phyloP scores from a whole-genome alignment of 1,140 invertebrate genomes.

The Helicoverpa armigera region DNA sequence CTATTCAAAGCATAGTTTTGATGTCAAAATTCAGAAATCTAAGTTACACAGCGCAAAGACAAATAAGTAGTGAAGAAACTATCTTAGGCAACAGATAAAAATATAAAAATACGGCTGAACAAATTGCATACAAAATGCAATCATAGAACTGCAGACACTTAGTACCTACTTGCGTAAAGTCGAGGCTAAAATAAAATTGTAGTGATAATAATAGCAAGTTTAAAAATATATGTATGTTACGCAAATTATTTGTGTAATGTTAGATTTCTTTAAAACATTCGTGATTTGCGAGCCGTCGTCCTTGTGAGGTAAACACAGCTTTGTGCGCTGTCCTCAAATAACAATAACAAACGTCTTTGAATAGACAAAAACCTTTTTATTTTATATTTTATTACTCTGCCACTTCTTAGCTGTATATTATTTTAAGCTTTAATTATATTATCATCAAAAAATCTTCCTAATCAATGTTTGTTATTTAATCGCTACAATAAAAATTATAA shows the following conservation, averaged over 20 bases:
- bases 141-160: too few species aligned
- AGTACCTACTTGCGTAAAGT: background rate
- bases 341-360: conserved; percentile 33
- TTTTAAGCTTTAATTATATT: background rate
- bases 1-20: too few species aligned
- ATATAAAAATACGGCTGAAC: too few species aligned
- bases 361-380: conserved; percentile 1
- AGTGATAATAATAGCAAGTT: conserved; percentile 18
- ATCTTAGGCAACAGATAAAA: too few species aligned
- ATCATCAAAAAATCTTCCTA: background rate
- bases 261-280: conserved; percentile 18
- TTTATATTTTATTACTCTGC: background rate
- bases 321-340: conserved; percentile 47
- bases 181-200: conserved; percentile 8
- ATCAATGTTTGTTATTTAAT: too few species aligned
- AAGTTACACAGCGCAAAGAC: too few species aligned
- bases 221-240: conserved; percentile 15
- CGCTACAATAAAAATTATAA: too few species aligned
- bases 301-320: conserved; percentile 28
- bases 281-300: conserved; percentile 40
- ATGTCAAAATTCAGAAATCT: too few species aligned
- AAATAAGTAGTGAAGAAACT: too few species aligned
- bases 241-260: background rate
- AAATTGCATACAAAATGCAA: too few species aligned
- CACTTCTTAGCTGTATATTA: background rate